phyloP scores from a whole-genome alignment of 2,113 vertebrate genomes.

The Anhinga rufa region DNA sequence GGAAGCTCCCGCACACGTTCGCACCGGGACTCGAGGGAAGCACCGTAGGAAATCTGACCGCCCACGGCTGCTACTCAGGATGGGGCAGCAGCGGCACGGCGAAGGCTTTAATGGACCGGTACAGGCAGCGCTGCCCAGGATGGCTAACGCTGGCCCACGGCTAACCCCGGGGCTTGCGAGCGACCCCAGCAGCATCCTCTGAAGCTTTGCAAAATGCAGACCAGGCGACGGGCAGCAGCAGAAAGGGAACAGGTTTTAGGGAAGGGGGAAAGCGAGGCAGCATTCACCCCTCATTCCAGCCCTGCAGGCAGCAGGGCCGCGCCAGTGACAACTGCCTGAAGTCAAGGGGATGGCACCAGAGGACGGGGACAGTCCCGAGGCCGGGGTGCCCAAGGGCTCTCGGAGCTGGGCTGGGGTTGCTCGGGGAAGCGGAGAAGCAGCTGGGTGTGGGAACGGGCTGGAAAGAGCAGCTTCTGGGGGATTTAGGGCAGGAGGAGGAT shows the following conservation, averaged over 20 bases:
- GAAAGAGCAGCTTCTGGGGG: background rate
- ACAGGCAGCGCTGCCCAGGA: background rate
- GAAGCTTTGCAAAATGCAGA: background rate
- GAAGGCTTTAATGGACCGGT: background rate
- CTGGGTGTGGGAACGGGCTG: accelerated
- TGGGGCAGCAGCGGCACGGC: background rate
- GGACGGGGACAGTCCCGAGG: accelerated
- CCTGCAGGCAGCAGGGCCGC: accelerated
- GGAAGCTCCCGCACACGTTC: background rate
- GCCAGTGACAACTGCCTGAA: accelerated
- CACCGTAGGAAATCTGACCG: slow-evolving; percentile 12
- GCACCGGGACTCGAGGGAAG: slow-evolving; percentile 18
- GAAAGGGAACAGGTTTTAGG: background rate
- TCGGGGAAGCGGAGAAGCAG: background rate
- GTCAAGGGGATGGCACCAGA: background rate
- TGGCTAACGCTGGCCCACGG: background rate
- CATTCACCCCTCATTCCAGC: background rate
- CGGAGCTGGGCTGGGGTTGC: background rate
- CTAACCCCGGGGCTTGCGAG: background rate
- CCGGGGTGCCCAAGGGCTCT: background rate
- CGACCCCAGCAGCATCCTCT: background rate
- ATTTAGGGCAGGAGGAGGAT: background rate
- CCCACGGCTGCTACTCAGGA: background rate
- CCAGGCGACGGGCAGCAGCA: background rate
- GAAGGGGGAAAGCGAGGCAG: accelerated